Evolutionary conservation across 2,888 invertebrate species (phyloP), one percentile per base, ranked within the genome.

Genomic region (Cheilosia vernalis): DNA sequence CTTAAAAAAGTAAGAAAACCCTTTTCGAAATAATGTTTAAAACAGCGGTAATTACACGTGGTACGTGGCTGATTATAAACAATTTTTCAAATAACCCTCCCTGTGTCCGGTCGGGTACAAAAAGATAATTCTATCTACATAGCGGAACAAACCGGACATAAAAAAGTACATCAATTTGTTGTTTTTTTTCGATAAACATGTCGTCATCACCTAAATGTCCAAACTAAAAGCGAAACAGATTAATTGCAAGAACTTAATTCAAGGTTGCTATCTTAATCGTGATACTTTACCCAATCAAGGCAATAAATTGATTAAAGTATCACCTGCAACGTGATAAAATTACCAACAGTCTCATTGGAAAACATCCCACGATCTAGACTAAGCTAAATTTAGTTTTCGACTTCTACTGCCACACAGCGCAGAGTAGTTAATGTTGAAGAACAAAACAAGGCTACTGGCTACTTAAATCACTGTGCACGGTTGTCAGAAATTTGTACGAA

Each of bases 401-500:
- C 17, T 21, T 49, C 13, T 24, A 15, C 15, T 15, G 10, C 24
- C 27, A 10, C 5, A 27, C 27, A 30, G 30, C 9, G 30, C 17
- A 51, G 10, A 60, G 4, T 27, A 40, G 37, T 51, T 30, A 40
- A 51, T 40, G 19, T 42, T 42, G 53, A 72, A 72, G 61, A 63
- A 51, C 51, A 55, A 51, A 55, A 44, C 61, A 55, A 44, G 37
- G 24, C 73, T 55, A 63, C 37, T 55, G 47, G 24, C 17, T 47
- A 55, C 63, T 73, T n/a, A 30, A 53, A 21, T 6, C 44, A 44
- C 15, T 9, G 7, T 64, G 47, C n/a, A 63, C 37, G 37, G 37
- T 56, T 56, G 74, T 64, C 64, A 64, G 27, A 47, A 19, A 15
- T 21, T 42, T 37, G 9, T 37, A 33, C 64, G 47, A 64, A 74